A percentile compares a stretch with the other conserved stretches of the same genome.
phyloP scores from a whole-genome alignment of 2,888 invertebrate species.

The Pinctada fucata region DNA sequence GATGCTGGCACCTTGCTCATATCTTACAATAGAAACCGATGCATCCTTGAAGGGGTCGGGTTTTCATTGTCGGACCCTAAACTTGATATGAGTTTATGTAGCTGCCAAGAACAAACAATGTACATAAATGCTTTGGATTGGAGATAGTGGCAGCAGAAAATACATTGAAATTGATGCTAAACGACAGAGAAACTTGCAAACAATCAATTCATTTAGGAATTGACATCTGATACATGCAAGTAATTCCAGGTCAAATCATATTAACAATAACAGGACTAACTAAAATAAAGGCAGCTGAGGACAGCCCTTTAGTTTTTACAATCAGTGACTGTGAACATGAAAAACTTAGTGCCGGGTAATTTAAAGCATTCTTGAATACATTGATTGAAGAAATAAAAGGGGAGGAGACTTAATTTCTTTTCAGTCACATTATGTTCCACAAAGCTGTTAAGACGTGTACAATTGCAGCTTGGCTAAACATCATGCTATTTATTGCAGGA shows the following conservation, averaged over 20 bases:
- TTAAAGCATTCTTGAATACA: background rate
- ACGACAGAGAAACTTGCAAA: background rate
- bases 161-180: constrained; percentile 2
- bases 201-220: background rate
- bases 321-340: background rate
- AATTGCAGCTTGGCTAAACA: constrained; percentile 3
- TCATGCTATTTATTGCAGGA: background rate
- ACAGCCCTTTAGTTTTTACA: background rate
- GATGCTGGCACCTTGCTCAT: constrained; percentile 7
- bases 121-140: constrained; percentile 16
- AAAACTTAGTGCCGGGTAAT: background rate
- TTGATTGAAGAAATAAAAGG: background rate
- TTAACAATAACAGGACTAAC: background rate
- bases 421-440: background rate
- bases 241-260: background rate
- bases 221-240: background rate
- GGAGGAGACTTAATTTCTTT: background rate
- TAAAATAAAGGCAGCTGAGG: background rate
- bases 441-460: constrained; percentile 5
- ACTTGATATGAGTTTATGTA: constrained; percentile 3
- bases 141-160: constrained; percentile 11
- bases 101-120: constrained; percentile 1
- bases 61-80: constrained; percentile 15
- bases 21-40: constrained; percentile 19
- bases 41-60: constrained; percentile 13